Base-by-base conservation (phyloP, 1,140 invertebrate genomes). In the Chlorops oryzae region DNA sequence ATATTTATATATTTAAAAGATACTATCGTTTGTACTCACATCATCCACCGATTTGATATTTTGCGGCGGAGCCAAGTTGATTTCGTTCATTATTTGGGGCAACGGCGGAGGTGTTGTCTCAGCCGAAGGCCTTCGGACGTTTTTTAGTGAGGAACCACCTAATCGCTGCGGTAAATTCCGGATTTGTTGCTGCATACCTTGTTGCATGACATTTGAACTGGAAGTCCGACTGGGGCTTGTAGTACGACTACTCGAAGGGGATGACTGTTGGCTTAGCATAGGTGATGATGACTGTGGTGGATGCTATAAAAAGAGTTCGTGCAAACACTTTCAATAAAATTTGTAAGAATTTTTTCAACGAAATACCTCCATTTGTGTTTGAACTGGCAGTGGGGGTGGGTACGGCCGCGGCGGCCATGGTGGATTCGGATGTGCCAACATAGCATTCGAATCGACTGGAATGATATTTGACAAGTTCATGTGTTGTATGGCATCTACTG, bases 221-320 rank as follows among this genome's bases (percentile, higher is more conserved):
- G 75, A 73, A 15, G 62, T 61, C 23, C 68, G 57, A 34, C 74
- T 75, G 2, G 81, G 81, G 49, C 80, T 82, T n/a, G 75, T 75
- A 6, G 78, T 74, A 47, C 80, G 75, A 57, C 80, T 81, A 60
- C 79, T 79, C 37, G 75, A 77, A 13, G 80, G 79, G 9, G 76
- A 77, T 13, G 73, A 68, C 49, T 74, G 69, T 59, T 80, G 80
- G 54, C 78, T 81, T 56, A 80, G 67, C 61, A 81, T 72, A 3
- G 80, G 80, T 21, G 81, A 81, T 45, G 68, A 55, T 41, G 59
- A 72, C 22, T 66, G 77, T 34, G 66, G 65, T 22, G 72, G 71
- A 63, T 75, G 75, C 50, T 74, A 63, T 47, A n/a, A n/a, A n/a
- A n/a, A n/a, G n/a, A n/a, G n/a, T 72, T 18, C 15, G 15, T 40